Evolutionary conservation across 1,140 invertebrate species (phyloP).

Genomic region (Pteromalus puparum): DNA sequence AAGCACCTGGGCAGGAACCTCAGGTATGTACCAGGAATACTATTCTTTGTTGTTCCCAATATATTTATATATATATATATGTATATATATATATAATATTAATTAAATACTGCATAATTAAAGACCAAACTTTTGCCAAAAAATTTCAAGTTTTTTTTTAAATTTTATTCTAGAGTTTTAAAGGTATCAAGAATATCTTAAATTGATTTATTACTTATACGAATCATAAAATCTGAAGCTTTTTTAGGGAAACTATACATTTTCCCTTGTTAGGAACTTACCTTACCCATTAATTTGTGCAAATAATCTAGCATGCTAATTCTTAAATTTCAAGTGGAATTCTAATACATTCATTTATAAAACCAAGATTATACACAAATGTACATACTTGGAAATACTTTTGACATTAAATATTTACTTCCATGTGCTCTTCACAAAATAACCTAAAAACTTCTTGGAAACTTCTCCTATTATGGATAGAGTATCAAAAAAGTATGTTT

Average conservation of each 20-base stretch:
- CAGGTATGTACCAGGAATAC: slow-evolving; percentile 61
- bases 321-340: neutral
- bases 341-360: neutral
- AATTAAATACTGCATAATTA: neutral
- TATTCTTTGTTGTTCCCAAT: neutral
- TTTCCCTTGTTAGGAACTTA: neutral
- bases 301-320: neutral
- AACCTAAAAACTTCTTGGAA: neutral
- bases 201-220: neutral
- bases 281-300: neutral
- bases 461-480: neutral
- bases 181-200: neutral
- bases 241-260: neutral
- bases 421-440: neutral
- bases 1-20: slow-evolving; percentile 71
- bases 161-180: neutral
- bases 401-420: slow-evolving; percentile 1
- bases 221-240: neutral
- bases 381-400: neutral
- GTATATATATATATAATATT: neutral
- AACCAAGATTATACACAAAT: neutral
- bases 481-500: neutral
- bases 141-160: neutral
- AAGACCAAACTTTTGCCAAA: neutral
- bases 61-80: too few relatives aligned